Evolutionary conservation across 2,888 invertebrate species (phyloP).

Genomic region (Eilema depressum): DNA sequence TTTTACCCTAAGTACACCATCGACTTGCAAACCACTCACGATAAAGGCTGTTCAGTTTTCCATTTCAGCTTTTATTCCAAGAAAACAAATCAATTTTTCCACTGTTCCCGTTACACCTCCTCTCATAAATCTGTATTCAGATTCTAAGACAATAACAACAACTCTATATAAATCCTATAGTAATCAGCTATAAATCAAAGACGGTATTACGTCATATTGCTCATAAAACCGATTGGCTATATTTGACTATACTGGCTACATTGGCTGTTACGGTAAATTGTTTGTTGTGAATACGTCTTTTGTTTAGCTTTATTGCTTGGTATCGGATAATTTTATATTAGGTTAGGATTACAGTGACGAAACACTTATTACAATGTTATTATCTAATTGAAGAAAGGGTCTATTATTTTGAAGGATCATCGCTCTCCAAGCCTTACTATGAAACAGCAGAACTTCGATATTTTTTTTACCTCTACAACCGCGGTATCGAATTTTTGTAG

Average conservation of each 20-base stretch:
- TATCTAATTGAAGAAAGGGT: too few relatives aligned
- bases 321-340: constrained; percentile 7
- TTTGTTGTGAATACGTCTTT: constrained; percentile 19
- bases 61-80: background rate
- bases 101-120: background rate
- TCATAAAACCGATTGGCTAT: constrained; percentile 27
- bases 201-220: constrained; percentile 25
- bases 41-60: too few relatives aligned
- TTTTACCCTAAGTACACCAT: too few relatives aligned
- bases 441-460: too few relatives aligned
- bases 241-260: constrained; percentile 6
- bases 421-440: too few relatives aligned
- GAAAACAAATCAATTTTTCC: background rate
- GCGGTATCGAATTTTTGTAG: too few relatives aligned
- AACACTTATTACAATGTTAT: too few relatives aligned
- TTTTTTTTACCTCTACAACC: too few relatives aligned
- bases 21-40: too few relatives aligned
- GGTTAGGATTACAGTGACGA: too few relatives aligned
- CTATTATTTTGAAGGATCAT: too few relatives aligned
- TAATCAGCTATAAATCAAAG: constrained; percentile 31
- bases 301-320: constrained; percentile 22
- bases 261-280: background rate
- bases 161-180: constrained; percentile 21
- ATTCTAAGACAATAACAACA: constrained; percentile 6
- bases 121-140: background rate